A percentile compares a stretch with the other conserved stretches of the same genome.
phyloP scores from a whole-genome alignment of 2,113 vertebrate genomes.

The Sus scrofa region DNA sequence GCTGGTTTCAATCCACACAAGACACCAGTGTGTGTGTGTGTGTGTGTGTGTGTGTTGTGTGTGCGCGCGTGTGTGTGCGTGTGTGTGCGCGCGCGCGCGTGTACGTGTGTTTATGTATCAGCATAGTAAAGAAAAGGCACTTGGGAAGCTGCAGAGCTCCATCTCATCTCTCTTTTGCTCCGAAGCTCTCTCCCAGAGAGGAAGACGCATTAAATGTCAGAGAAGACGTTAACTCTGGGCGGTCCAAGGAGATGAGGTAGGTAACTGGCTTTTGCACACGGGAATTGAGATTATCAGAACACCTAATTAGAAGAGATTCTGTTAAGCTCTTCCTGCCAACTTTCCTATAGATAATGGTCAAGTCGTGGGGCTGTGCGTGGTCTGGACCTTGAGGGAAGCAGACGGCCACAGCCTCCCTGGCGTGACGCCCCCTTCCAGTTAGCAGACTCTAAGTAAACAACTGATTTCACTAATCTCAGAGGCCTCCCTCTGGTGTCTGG shows the following conservation, averaged over 20 bases:
- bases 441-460: slow-evolving; percentile 83
- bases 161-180: background rate
- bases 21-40: background rate
- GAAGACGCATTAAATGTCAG: background rate
- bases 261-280: background rate
- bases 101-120: rapidly evolving
- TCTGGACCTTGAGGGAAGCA: background rate
- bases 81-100: rapidly evolving
- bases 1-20: background rate
- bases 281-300: slow-evolving; percentile 58
- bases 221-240: slow-evolving; percentile 25
- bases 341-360: slow-evolving; percentile 31
- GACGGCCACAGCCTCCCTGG: background rate
- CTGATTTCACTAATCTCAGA: slow-evolving; percentile 21
- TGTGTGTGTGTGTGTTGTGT: rapidly evolving
- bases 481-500: slow-evolving; percentile 80
- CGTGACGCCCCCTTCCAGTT: background rate
- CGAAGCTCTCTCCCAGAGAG: background rate
- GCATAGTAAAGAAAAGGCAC: background rate
- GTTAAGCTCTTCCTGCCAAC: slow-evolving; percentile 34
- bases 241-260: slow-evolving; percentile 37
- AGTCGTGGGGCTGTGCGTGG: background rate
- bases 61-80: rapidly evolving
- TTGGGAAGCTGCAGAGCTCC: background rate
- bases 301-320: slow-evolving; percentile 44